These are phyloP conservation scores for Caranx melampygus DNA, from an alignment of 2,113 vertebrate species.

Conservation along the genomic window DNA sequence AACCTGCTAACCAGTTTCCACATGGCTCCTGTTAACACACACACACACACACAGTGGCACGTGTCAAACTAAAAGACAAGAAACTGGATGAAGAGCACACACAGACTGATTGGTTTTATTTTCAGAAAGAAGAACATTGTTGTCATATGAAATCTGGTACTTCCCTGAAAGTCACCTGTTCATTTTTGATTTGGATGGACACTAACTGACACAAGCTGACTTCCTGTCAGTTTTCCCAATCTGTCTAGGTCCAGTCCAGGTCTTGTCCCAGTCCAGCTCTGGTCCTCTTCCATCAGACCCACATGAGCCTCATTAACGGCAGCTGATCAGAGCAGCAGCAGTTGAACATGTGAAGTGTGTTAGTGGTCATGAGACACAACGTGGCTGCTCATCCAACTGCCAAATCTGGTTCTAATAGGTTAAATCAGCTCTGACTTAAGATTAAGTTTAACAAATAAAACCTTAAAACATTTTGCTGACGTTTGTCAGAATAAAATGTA, in stretches of 20 bases:
- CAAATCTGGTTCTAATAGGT: not conserved
- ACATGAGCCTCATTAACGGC: slow-evolving; percentile 65
- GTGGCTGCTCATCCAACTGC: slow-evolving; percentile 31
- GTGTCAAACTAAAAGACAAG: not conserved
- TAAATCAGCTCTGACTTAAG: not conserved
- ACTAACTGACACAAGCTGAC: not conserved
- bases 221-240: not conserved
- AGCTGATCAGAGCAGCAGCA: slow-evolving; percentile 56
- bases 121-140: not conserved
- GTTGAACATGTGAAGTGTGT: slow-evolving; percentile 59
- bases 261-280: not conserved
- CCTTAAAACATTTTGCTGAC: too few relatives aligned
- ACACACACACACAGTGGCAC: not conserved
- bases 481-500: not conserved
- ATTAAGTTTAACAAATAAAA: not conserved
- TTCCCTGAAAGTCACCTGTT: not conserved
- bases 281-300: slow-evolving; percentile 15
- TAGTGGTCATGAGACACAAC: slow-evolving; percentile 60
- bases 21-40: slow-evolving; percentile 46
- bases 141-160: not conserved
- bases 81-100: not conserved
- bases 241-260: not conserved
- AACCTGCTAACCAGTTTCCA: slow-evolving; percentile 50
- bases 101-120: not conserved
- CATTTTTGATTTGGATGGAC: not conserved